Conservation (phyloP, 2,888 invertebrate species). For the Ectobius pallidus region DNA sequence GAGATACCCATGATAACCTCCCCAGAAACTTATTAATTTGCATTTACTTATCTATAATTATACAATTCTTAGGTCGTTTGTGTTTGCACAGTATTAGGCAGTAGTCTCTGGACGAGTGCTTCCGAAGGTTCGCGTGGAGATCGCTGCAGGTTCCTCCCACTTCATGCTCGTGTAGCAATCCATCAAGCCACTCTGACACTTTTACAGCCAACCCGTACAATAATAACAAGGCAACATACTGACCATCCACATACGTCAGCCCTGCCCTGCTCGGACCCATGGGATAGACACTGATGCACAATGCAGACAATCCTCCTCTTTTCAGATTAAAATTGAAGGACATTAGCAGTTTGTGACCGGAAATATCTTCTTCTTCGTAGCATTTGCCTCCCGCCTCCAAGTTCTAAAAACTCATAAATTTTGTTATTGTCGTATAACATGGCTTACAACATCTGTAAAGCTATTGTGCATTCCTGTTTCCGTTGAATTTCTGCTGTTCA, state of each 20-base stretch:
- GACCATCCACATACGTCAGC: constrained; percentile 8
- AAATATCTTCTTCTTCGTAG: too few species aligned
- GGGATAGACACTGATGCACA: not conserved
- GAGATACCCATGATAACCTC: too few species aligned
- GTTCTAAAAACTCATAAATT: too few species aligned
- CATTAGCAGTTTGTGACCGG: too few species aligned
- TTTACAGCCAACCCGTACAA: constrained; percentile 37
- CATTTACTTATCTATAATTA: too few species aligned
- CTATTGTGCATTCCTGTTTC: too few species aligned
- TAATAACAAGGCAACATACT: constrained; percentile 35
- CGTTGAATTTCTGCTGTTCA: too few species aligned
- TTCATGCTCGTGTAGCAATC: constrained; percentile 37
- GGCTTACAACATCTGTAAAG: too few species aligned
- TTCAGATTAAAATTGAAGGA: not conserved
- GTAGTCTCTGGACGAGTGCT: not conserved
- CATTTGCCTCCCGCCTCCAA: too few species aligned
- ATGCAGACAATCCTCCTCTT: not conserved
- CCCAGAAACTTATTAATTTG: too few species aligned
- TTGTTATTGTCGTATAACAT: too few species aligned
- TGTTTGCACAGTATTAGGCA: not conserved
- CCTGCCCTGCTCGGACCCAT: not conserved
- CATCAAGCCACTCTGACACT: constrained; percentile 39
- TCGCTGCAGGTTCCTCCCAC: constrained; percentile 29
- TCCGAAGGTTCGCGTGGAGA: constrained; percentile 2
- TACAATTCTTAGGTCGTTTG: too few species aligned